Evolutionary conservation across 2,113 vertebrate species (phyloP).

Genomic region (Dromiciops gliroides): DNA sequence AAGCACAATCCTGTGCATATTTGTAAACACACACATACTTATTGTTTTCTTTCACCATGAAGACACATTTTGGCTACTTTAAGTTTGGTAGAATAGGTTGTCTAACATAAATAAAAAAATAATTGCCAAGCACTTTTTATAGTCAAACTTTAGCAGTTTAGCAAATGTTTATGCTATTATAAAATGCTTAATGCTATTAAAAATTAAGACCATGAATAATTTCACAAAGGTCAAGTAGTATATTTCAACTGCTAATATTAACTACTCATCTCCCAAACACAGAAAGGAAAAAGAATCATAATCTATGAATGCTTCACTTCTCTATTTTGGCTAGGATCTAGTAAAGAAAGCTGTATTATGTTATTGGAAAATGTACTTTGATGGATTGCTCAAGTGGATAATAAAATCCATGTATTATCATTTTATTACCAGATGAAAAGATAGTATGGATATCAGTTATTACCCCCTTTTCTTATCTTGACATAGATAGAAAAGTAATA

Average conservation of each 20-base stretch:
- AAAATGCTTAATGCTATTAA: neutral
- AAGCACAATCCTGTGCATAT: neutral
- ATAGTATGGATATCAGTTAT: conserved; percentile 66
- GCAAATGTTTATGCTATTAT: neutral
- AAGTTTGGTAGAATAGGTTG: conserved; percentile 39
- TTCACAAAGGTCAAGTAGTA: neutral
- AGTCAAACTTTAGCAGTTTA: neutral
- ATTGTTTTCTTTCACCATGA: neutral
- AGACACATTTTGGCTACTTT: neutral
- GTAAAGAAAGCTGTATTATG: conserved; percentile 31
- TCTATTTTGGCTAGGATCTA: conserved; percentile 21
- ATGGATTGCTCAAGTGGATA: conserved; percentile 66
- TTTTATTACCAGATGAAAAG: conserved; percentile 70
- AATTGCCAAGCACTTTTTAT: neutral
- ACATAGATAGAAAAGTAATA: conserved; percentile 70
- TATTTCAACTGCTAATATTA: conserved; percentile 53
- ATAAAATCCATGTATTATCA: conserved; percentile 65
- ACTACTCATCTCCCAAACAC: conserved; percentile 20
- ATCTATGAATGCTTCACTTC: conserved; percentile 26
- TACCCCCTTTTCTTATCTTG: conserved; percentile 33
- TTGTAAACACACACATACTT: neutral
- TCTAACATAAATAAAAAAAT: neutral
- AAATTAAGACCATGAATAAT: neutral
- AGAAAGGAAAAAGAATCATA: conserved; percentile 36
- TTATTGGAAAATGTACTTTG: conserved; percentile 59